phyloP scores from a whole-genome alignment of 1,140 invertebrate genomes.

The Diabrotica virgifera region DNA sequence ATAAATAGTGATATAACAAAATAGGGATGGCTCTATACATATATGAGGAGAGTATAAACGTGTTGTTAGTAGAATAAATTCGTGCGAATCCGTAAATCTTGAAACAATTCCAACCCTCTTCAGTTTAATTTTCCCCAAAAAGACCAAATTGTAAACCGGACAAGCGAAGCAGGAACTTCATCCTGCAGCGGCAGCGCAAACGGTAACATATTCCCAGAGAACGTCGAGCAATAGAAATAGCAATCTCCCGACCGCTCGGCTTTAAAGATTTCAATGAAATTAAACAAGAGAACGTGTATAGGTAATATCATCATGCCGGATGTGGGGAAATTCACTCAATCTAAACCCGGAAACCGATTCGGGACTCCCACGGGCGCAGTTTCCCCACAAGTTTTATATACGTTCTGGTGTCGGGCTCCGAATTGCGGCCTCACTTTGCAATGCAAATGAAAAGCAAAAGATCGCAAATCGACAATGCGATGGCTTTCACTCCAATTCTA shows the following conservation, averaged over 20 bases:
- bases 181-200: not conserved
- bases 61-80: too few relatives aligned
- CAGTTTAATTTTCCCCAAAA: not conserved
- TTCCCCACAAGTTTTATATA: slow-evolving; percentile 45
- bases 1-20: too few relatives aligned
- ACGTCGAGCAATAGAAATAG: not conserved
- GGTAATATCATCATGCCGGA: slow-evolving; percentile 40
- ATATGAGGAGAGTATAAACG: too few relatives aligned
- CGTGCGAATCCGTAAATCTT: too few relatives aligned
- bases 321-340: slow-evolving; percentile 47
- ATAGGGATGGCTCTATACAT: too few relatives aligned
- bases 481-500: slow-evolving; percentile 42
- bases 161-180: not conserved
- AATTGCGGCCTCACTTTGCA: slow-evolving; percentile 46
- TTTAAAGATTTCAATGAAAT: slow-evolving; percentile 43
- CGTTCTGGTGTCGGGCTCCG: slow-evolving; percentile 38
- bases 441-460: slow-evolving; percentile 48
- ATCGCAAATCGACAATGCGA: slow-evolving; percentile 47
- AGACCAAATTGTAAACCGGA: too few relatives aligned
- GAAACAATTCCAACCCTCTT: too few relatives aligned
- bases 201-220: not conserved
- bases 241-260: slow-evolving; percentile 35
- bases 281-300: slow-evolving; percentile 41
- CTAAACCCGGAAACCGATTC: slow-evolving; percentile 49
- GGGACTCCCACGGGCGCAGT: slow-evolving; percentile 41